A percentile compares a stretch with the other conserved stretches of the same genome.
Conservation (phyloP, 2,113 vertebrate genomes). For the Pluvianellus socialis region DNA sequence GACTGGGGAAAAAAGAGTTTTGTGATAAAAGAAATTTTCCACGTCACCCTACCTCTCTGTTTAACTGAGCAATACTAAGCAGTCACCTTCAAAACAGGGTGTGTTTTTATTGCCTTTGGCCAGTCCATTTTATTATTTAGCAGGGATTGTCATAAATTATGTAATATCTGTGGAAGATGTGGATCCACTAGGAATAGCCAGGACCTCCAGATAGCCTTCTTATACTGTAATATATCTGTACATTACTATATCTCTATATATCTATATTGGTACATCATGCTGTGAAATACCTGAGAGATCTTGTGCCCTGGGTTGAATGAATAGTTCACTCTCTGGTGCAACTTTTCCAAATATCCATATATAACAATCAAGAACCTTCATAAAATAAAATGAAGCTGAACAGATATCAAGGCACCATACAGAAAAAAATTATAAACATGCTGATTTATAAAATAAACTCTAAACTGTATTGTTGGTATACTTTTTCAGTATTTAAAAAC, state of each 20-base stretch:
- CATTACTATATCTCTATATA: not conserved
- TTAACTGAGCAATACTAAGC: not conserved
- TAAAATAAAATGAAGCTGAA: not conserved
- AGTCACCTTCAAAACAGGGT: not conserved
- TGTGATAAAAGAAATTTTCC: not conserved
- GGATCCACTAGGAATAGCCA: too few relatives aligned
- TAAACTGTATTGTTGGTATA: not conserved
- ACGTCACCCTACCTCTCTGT: not conserved
- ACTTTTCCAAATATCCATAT: not conserved
- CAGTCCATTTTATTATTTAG: too few relatives aligned
- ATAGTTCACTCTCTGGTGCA: not conserved
- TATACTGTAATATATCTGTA: not conserved
- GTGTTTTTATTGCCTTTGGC: too few relatives aligned
- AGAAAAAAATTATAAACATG: not conserved
- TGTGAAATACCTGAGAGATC: not conserved
- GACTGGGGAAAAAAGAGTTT: not conserved
- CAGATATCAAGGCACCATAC: not conserved
- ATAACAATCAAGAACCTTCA: not conserved
- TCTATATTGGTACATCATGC: not conserved
- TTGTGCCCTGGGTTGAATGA: not conserved
- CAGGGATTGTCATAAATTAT: too few relatives aligned
- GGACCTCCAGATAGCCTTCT: not conserved
- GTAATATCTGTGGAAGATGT: too few relatives aligned
- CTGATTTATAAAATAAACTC: not conserved
- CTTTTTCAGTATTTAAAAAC: not conserved